Evolutionary conservation across 2,113 vertebrate species (phyloP), one percentile per base, ranked within the genome.

Genomic region (Pholis gunnellus): DNA sequence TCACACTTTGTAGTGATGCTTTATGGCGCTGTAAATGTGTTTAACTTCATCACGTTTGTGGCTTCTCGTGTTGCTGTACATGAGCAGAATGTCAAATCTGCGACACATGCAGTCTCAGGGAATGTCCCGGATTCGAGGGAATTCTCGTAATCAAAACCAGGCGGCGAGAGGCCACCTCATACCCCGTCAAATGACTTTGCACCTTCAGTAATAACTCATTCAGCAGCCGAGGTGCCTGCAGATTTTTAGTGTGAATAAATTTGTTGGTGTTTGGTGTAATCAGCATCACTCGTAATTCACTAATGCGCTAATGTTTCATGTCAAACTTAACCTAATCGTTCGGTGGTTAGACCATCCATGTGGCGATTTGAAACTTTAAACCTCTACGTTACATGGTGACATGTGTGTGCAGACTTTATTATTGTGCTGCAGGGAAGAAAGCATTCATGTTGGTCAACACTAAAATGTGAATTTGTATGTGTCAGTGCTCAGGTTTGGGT

Each of bases 81-180:
- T 52, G 57, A 48, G 83, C 59, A 69, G 15, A 52, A 40, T 68
- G 78, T 82, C 65, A 50, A 54, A 72, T 69, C 42, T 72, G 69
- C 36, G n/a, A 25, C 7, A 15, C 31, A 17, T 38, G 48, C 52
- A 78, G 59, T 66, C 57, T 31, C 54, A 52, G 76, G 20, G 13
- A 56, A 65, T 66, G 72, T 63, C 61, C 36, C 66, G 25, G 66
- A 38, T 65, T 82, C 69, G 67, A 67, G 22, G 74, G 52, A 64
- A 59, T 61, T 78, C 42, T 56, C 38, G 59, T 78, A 79, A 92
- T 85, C 66, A 64, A 46, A 88, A 81, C 54, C 88, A 71, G 73
- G 56, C 72, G 64, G 48, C 9, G 20, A 66, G 72, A 80, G 71
- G 78, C 48, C n/a, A 61, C 59, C 63, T 72, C 74, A 57, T 59